phyloP scores from a whole-genome alignment of 2,888 invertebrate genomes.

The Melanotus villosus region DNA sequence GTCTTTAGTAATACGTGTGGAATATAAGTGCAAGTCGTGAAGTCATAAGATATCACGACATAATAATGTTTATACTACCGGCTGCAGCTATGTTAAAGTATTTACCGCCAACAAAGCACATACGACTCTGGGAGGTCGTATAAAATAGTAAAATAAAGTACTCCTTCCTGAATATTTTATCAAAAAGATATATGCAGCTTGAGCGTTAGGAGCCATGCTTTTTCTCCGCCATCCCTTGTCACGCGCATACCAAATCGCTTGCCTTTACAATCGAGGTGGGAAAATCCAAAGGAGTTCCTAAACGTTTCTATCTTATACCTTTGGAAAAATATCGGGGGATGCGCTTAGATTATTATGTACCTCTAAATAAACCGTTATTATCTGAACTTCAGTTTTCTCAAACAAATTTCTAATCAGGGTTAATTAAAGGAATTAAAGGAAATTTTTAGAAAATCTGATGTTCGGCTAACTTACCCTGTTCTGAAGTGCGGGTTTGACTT shows the following conservation, averaged over 20 bases:
- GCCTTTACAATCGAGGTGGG: slow-evolving; percentile 39
- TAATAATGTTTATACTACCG: slow-evolving; percentile 58
- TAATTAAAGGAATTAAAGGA: no score
- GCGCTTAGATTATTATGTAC: background rate
- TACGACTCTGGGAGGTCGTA: slow-evolving; percentile 57
- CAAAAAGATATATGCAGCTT: slow-evolving; percentile 59
- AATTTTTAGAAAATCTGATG: no score
- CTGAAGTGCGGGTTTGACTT: no score
- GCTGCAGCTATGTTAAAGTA: slow-evolving; percentile 56
- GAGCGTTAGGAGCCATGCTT: slow-evolving; percentile 49
- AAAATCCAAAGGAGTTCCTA: slow-evolving; percentile 32
- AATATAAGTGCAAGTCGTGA: background rate
- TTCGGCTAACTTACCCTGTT: no score
- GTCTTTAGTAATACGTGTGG: no score
- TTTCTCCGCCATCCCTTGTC: slow-evolving; percentile 50
- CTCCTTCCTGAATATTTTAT: slow-evolving; percentile 61
- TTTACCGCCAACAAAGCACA: slow-evolving; percentile 57
- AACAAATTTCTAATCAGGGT: no score
- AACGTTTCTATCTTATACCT: slow-evolving; percentile 7
- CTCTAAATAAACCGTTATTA: no score
- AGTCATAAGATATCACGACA: slow-evolving; percentile 53
- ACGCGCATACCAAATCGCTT: slow-evolving; percentile 51
- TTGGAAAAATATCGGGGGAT: slow-evolving; percentile 13
- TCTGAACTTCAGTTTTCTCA: no score
- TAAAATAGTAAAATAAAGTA: slow-evolving; percentile 61